Evolutionary conservation across 53 echinoderm and acorn worm species (phyloP), one percentile per base, ranked within the genome.

Genomic region (Patiria pectinifera): DNA sequence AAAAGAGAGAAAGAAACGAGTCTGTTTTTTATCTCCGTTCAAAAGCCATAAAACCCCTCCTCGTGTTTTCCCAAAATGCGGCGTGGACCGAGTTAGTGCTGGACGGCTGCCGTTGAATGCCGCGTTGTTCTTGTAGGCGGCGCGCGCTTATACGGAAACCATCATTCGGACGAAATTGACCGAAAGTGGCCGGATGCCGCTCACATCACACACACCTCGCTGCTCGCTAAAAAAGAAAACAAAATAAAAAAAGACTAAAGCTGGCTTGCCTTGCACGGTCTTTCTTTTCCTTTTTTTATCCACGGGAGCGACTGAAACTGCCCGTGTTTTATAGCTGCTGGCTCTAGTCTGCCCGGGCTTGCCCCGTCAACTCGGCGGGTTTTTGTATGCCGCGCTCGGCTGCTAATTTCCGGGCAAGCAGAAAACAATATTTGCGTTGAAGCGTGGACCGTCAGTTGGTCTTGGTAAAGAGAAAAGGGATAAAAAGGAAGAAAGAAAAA

Each of bases 151-250:
- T 8, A 53, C 87, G 87, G 87, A 77, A 78, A 77, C 49, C 87
- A 87, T 87, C 72, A 87, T 87, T 87, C 87, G 87, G 87, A 87
- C 87, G 87, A 87, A 87, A 87, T 87, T 87, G 87, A 87, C 87
- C 87, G 87, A 87, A 59, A 87, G 87, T 87, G 87, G 87, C 87
- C 87, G 87, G 87, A 87, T 87, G 87, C 43, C 4, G 87, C 76
- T 44, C 59, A 77, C 78, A 87, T 87, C 78, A 87, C n/a, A 48
- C 19, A 87, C 87, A 87, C 59, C 76, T 77, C 77, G 61, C 3
- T 87, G 87, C 87, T 76, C 78, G 60, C 78, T 77, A 35, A 76
- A 75, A 59, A 24, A 26, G 18, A 59, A 22, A 58, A 21, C 11
- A 6, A 26, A 21, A 22, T 46, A 59, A 60, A 13, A 49, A 22